Base-by-base conservation (phyloP, 53 echinoderm and acorn worm genomes). In the Temnopleurus reevesii region DNA sequence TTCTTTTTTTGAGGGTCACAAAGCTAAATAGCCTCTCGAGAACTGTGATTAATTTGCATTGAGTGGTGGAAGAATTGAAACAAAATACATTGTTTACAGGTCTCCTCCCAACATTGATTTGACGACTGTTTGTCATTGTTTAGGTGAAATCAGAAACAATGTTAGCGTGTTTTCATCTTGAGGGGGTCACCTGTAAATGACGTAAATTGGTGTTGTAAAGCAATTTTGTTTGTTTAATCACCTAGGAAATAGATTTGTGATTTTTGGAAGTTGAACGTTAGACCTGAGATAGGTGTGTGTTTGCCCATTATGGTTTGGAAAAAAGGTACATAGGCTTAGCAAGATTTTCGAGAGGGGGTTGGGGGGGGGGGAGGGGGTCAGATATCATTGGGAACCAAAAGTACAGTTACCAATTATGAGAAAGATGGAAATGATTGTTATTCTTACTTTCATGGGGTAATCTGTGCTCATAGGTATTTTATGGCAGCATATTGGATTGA, bases 121-220 rank as follows among this genome's bases (percentile, higher is more conserved):
- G 36, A 41, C 36, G 66, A 66, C 41, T 21, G 21, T 66, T 41
- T 71, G 71, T 71, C 71, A 71, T 41, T 41, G 71, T 43, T 71
- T 71, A 41, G 38, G 71, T 71, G 71, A 71, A 71, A 71, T 41
- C 19, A n/a, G 23, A 71, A 41, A 38, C 9, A 21, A 7, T 71
- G 10, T 71, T 71, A 38, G 41, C 41, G n/a, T 43, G 71, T 71
- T 71, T 38, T 71, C 41, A n/a, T 31, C 41, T 71, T 1, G n/a
- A 27, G 71, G 23, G 71, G 71, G 71, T 71, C 41, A 79, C 79
- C 49, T 49, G 46, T 6, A 79, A 79, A 79, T 49, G 79, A 79
- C 79, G 46, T 29, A 47, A 49, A 79, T 79, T 79, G 79, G 46
- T 79, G 41, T 79, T 28, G 46, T 79, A 79, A 79, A 79, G 49